These are phyloP conservation scores for Penaeus chinensis DNA, from an alignment of 1,140 invertebrate genomes.

Conservation along the genomic window DNA sequence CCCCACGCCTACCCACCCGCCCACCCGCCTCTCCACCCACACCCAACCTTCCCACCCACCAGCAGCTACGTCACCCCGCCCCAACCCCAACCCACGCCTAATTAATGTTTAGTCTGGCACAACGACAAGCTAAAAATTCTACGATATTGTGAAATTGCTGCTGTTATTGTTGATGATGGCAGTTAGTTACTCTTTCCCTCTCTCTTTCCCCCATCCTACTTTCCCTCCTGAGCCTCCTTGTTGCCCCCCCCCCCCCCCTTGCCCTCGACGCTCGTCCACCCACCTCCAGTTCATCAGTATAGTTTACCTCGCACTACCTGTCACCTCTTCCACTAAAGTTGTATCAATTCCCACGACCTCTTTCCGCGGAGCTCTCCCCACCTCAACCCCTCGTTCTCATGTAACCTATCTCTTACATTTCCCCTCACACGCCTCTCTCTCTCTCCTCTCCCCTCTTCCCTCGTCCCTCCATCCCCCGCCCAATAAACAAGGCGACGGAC, in stretches of 20 bases:
- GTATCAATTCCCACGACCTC: too few relatives aligned
- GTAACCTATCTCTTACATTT: constrained; percentile 19
- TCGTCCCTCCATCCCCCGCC: constrained; percentile 9
- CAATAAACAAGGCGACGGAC: constrained; percentile 36
- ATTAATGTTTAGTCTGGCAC: too few relatives aligned
- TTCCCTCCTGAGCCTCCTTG: background rate
- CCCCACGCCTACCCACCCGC: too few relatives aligned
- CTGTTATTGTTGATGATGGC: too few relatives aligned
- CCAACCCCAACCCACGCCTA: too few relatives aligned
- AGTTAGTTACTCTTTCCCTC: background rate
- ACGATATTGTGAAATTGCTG: too few relatives aligned
- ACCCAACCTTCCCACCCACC: too few relatives aligned
- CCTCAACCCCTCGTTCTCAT: background rate
- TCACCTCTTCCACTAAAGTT: too few relatives aligned
- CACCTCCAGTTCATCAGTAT: background rate
- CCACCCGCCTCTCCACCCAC: too few relatives aligned
- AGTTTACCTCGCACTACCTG: too few relatives aligned
- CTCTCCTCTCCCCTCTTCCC: background rate
- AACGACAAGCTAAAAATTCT: too few relatives aligned
- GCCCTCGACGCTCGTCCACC: background rate
- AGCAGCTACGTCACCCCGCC: too few relatives aligned
- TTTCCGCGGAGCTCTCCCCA: background rate
- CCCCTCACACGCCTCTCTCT: background rate
- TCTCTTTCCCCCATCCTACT: background rate
- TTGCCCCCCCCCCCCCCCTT: background rate